phyloP scores from a whole-genome alignment of 2,797 vertebrate species.

The Microctenopoma steveboyesi region DNA sequence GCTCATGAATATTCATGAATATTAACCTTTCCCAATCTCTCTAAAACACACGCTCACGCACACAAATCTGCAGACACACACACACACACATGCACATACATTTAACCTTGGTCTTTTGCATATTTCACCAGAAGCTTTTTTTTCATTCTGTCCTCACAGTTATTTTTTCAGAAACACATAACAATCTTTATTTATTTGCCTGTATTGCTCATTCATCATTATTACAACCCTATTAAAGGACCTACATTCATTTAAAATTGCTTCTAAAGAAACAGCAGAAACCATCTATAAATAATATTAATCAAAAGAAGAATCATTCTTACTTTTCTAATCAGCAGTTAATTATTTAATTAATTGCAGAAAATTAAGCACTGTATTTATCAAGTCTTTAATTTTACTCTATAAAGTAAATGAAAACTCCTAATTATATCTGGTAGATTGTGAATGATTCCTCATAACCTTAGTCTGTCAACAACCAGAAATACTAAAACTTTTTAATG shows the following conservation, averaged over 20 bases:
- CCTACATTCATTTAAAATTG: slow-evolving; percentile 5
- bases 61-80: slow-evolving; percentile 1
- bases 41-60: slow-evolving; percentile 40
- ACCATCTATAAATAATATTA: slow-evolving; percentile 9
- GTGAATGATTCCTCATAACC: slow-evolving; percentile 29
- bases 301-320: slow-evolving; percentile 14
- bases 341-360: not conserved
- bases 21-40: slow-evolving; percentile 58
- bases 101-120: slow-evolving; percentile 43
- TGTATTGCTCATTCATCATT: slow-evolving; percentile 19
- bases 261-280: slow-evolving; percentile 2
- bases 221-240: not conserved
- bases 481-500: slow-evolving; percentile 30
- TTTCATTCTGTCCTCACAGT: not conserved
- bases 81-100: slow-evolving; percentile 3
- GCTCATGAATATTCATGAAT: slow-evolving; percentile 75
- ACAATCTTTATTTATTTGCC: not conserved
- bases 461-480: slow-evolving; percentile 32
- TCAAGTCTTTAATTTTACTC: too few species aligned
- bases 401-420: slow-evolving; percentile 3
- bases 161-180: not conserved
- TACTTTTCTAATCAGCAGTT: slow-evolving; percentile 10
- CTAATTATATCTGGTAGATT: slow-evolving; percentile 19
- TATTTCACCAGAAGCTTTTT: slow-evolving; percentile 17
- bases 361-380: too few species aligned